phyloP scores from a whole-genome alignment of 2,797 vertebrate genomes.

The Tarsius wallacei region DNA sequence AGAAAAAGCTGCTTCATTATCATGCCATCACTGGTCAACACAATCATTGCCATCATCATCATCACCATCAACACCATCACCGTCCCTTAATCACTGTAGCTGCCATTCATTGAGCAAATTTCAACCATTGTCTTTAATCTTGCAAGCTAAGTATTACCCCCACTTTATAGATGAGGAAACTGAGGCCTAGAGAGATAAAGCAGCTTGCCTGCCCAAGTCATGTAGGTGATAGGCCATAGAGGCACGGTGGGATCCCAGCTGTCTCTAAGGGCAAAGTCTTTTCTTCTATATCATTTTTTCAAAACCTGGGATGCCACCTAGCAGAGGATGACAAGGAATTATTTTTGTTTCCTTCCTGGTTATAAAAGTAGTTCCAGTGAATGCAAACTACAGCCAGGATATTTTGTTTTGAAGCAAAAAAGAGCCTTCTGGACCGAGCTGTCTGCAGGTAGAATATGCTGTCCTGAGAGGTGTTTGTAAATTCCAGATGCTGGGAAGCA shows the following conservation, averaged over 20 bases:
- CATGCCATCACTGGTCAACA: background rate
- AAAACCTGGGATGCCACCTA: background rate
- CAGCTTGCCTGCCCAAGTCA: background rate
- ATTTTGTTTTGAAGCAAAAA: background rate
- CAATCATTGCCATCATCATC: accelerated
- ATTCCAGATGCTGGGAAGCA: background rate
- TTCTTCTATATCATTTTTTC: background rate
- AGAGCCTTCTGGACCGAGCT: background rate
- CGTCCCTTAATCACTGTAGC: background rate
- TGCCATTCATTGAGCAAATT: background rate
- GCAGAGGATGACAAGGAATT: background rate
- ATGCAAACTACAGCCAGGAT: background rate
- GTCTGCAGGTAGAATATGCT: background rate
- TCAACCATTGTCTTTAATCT: background rate
- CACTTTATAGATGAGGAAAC: background rate
- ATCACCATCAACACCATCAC: accelerated
- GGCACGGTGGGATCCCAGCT: background rate
- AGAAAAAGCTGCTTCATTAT: background rate
- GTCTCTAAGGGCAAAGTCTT: background rate
- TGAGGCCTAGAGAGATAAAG: background rate
- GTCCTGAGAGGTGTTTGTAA: background rate
- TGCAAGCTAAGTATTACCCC: background rate
- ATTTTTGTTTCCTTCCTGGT: background rate
- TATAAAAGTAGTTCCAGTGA: background rate
- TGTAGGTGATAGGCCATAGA: background rate